These are phyloP conservation scores for Bufo gargarizans DNA, from an alignment of 2,113 vertebrate species.

Conservation along the genomic window DNA sequence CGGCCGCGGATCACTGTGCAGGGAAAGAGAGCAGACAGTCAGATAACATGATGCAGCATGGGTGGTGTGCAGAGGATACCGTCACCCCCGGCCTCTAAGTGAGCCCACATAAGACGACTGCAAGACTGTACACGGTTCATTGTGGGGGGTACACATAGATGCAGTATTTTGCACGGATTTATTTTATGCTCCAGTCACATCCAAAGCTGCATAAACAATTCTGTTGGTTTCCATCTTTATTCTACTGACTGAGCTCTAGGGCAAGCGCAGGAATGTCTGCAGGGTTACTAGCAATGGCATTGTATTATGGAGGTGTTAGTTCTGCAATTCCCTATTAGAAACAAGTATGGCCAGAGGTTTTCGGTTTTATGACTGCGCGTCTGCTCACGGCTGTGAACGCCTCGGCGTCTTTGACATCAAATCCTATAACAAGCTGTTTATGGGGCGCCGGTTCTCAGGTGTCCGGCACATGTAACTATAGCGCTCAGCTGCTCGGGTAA, in stretches of 20 bases:
- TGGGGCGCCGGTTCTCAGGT: neutral
- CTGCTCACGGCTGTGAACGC: neutral
- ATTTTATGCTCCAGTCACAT: neutral
- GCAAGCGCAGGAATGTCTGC: neutral
- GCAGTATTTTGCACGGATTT: neutral
- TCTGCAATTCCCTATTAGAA: no score
- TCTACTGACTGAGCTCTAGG: neutral
- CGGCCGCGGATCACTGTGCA: constrained; percentile 80
- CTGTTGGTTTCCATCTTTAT: neutral
- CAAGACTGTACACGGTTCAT: neutral
- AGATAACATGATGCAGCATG: no score
- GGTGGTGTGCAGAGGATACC: no score
- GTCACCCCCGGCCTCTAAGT: no score
- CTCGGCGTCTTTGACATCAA: neutral
- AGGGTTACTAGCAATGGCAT: neutral
- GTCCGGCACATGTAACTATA: constrained; percentile 10
- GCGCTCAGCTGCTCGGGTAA: constrained; percentile 10
- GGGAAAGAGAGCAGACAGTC: neutral
- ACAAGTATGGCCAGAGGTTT: neutral
- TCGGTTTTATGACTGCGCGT: neutral
- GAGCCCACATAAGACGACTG: neutral
- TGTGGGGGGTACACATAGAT: neutral
- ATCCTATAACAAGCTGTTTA: constrained; percentile 34
- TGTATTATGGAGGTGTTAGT: no score
- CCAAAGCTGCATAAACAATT: neutral